phyloP scores from a whole-genome alignment of 2,888 invertebrate genomes.

The Ctenicera cuprea region DNA sequence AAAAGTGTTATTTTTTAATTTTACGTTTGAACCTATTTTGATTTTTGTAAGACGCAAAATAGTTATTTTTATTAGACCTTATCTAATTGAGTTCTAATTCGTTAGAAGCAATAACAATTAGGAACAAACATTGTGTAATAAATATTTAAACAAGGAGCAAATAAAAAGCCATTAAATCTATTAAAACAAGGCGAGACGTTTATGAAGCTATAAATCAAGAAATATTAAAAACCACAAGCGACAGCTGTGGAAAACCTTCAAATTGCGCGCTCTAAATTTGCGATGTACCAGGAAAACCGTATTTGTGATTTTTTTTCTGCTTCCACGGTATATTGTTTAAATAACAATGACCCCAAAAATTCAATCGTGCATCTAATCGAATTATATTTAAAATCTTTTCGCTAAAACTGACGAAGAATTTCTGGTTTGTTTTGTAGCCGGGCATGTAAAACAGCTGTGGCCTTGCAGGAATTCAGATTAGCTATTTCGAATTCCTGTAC shows the following conservation, averaged over 20 bases:
- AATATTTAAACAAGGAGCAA: slow-evolving; percentile 25
- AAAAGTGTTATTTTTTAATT: no score
- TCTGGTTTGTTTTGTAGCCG: slow-evolving; percentile 31
- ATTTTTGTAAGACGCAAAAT: neutral
- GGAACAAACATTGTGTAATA: slow-evolving; percentile 8
- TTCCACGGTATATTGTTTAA: neutral
- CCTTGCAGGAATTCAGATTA: slow-evolving; percentile 43
- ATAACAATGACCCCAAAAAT: no score
- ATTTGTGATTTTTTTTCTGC: no score
- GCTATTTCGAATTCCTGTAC: slow-evolving; percentile 33
- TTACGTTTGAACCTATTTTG: no score
- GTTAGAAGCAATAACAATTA: slow-evolving; percentile 11
- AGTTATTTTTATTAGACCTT: neutral
- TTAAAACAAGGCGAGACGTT: slow-evolving; percentile 15
- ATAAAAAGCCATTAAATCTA: slow-evolving; percentile 30
- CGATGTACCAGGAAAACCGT: slow-evolving; percentile 14
- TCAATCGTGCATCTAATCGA: no score
- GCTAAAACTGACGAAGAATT: neutral
- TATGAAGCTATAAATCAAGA: slow-evolving; percentile 15
- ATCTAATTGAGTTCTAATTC: slow-evolving; percentile 16
- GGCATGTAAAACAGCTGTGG: slow-evolving; percentile 31
- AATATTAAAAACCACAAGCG: slow-evolving; percentile 23
- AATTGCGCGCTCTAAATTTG: slow-evolving; percentile 12
- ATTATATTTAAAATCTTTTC: neutral
- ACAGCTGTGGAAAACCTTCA: slow-evolving; percentile 6